Evolutionary conservation across 1,140 invertebrate genomes (phyloP).

Genomic region (Brachystomella parvula): DNA sequence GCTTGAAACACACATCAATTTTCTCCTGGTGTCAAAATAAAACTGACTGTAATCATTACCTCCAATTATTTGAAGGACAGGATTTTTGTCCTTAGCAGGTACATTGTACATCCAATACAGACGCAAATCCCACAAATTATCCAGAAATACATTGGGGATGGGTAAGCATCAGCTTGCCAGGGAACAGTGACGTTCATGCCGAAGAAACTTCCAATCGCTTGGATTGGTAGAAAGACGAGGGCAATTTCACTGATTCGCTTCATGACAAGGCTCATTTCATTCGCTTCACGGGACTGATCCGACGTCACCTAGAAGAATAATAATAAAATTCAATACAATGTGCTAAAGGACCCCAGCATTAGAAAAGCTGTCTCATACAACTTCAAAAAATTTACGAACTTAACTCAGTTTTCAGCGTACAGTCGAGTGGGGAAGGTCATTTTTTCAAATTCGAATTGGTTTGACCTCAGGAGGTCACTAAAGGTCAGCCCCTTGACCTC

Average conservation of each 20-base stretch:
- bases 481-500: no score
- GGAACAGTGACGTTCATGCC: conserved; percentile 19
- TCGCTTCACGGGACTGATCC: conserved; percentile 11
- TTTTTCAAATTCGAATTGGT: no score
- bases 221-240: conserved; percentile 17
- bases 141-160: conserved; percentile 10
- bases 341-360: no score
- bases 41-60: not conserved
- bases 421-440: no score
- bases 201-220: conserved; percentile 15
- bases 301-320: no score
- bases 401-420: no score
- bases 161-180: not conserved
- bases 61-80: not conserved
- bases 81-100: not conserved
- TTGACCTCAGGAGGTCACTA: no score
- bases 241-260: conserved; percentile 15
- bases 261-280: conserved; percentile 15
- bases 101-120: not conserved
- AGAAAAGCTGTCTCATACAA: no score
- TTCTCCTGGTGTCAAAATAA: not conserved
- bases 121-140: conserved; percentile 1
- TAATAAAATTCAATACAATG: no score
- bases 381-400: no score
- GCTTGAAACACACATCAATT: no score